Evolutionary conservation across 2,888 invertebrate species (phyloP).

Genomic region (Petrolisthes manimaculis): DNA sequence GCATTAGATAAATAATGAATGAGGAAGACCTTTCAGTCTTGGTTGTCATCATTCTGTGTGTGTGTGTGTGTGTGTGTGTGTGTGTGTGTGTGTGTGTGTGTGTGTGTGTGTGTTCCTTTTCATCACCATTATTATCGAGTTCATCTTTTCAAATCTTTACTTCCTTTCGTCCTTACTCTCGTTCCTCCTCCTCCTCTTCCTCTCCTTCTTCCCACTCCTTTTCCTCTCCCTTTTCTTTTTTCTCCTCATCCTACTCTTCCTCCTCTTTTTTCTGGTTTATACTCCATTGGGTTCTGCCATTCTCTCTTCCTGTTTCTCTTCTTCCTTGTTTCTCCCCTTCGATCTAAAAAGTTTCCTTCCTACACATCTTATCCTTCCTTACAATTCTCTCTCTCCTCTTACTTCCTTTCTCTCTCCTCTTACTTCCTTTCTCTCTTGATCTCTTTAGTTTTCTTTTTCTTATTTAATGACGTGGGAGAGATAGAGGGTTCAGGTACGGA

Average conservation of each 20-base stretch:
- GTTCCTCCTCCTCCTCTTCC: background rate
- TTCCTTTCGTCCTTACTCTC: background rate
- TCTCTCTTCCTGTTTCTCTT: background rate
- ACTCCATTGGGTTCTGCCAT: background rate
- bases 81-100: background rate
- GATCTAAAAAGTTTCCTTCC: no score
- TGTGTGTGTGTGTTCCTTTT: background rate
- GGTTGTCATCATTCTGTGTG: background rate
- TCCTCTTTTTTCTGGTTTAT: background rate
- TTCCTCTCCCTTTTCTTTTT: background rate
- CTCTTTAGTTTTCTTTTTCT: background rate
- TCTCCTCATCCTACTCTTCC: background rate
- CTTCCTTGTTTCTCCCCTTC: no score
- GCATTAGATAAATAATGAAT: background rate
- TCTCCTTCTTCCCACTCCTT: background rate
- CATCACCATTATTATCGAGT: background rate
- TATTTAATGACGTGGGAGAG: background rate
- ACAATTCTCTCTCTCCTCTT: background rate
- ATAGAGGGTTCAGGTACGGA: background rate
- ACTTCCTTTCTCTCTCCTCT: background rate
- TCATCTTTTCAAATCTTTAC: background rate
- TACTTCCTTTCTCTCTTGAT: background rate
- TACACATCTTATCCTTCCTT: background rate
- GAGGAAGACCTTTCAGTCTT: background rate
- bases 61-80: slow-evolving; percentile 19